Evolutionary conservation across 1,140 invertebrate species (phyloP), one percentile per base, ranked within the genome.

Genomic region (Ceratitis capitata): DNA sequence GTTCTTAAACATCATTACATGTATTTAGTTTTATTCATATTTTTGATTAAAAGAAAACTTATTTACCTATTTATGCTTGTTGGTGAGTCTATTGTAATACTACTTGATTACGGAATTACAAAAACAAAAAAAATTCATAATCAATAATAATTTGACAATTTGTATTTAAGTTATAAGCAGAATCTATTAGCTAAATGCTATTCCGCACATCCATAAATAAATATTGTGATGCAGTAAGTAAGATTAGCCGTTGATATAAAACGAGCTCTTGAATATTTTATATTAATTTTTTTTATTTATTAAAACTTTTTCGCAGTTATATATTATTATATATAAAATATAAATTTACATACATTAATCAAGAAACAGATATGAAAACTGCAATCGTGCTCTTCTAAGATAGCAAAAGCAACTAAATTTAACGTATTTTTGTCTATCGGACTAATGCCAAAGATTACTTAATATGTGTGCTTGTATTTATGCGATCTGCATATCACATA

Each of bases 1-100:
- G 29, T 69, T 53, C 14, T 53, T 53, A 19, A n/a, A n/a, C n/a
- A n/a, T n/a, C 39, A 19, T 61, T 61, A 61, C 26, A 61, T 1
- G 14, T 23, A 23, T 12, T 29, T 23, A 61, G 2, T 32, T 2
- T 12, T 32, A 56, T 9, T 39, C n/a, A n/a, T 35, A 69, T 69
- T 35, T n/a, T 69, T 69, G 61, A 69, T 69, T 69, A 32, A 69
- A 19, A 35, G 61, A 69, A 32, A 61, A 61, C 58, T 61, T 61
- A 61, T 61, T 32, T 61, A 61, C 58, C 29, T 32, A 61, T 61
- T 26, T 12, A 61, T 61, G 26, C 58, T 32, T 61, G 12, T 56
- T 56, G 1, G 19, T n/a, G 51, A 1, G 23, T 56, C 19, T 56
- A n/a, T 56, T 56, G 51, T 9, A 56, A 56, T 23, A 9, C 7